These are phyloP conservation scores for Trimorus sp. DNA, from an alignment of 2,888 invertebrate genomes.

Conservation along the genomic window DNA sequence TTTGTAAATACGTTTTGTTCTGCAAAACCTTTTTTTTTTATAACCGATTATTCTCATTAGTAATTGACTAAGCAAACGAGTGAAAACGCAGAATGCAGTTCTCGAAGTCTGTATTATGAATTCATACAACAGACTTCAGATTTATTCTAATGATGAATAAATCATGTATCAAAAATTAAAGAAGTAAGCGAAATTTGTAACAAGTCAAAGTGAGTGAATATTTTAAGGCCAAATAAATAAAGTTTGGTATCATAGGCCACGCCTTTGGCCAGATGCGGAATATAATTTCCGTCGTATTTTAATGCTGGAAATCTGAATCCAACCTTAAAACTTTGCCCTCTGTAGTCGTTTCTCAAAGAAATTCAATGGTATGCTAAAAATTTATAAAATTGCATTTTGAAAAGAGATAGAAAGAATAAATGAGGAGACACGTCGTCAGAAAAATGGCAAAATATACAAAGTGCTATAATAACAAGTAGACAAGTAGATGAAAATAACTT, in stretches of 20 bases:
- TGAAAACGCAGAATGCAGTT: too few species aligned
- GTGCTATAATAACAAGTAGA: too few species aligned
- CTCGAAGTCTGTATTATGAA: too few species aligned
- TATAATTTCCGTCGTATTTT: conserved; percentile 18
- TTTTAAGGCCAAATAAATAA: background rate
- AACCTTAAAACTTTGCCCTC: conserved; percentile 25
- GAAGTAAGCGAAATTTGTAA: background rate
- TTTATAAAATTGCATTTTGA: conserved; percentile 32
- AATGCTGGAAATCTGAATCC: conserved; percentile 26
- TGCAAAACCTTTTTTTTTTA: too few species aligned
- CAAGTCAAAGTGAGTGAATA: background rate
- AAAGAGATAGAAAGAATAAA: conserved; percentile 1
- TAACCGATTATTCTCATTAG: too few species aligned
- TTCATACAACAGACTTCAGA: too few species aligned
- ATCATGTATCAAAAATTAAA: too few species aligned
- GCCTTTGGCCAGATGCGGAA: background rate
- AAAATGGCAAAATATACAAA: too few species aligned
- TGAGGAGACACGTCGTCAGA: too few species aligned
- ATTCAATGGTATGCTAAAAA: conserved; percentile 22
- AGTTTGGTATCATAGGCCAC: conserved; percentile 1
- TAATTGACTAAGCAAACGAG: too few species aligned
- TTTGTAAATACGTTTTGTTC: too few species aligned
- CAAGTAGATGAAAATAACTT: too few species aligned
- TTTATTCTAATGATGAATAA: conserved; percentile 3
- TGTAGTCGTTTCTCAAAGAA: conserved; percentile 21